A percentile compares a stretch with the other conserved stretches of the same genome.
Conservation (phyloP, 2,797 vertebrate species). For the Apogon hyalosoma region DNA sequence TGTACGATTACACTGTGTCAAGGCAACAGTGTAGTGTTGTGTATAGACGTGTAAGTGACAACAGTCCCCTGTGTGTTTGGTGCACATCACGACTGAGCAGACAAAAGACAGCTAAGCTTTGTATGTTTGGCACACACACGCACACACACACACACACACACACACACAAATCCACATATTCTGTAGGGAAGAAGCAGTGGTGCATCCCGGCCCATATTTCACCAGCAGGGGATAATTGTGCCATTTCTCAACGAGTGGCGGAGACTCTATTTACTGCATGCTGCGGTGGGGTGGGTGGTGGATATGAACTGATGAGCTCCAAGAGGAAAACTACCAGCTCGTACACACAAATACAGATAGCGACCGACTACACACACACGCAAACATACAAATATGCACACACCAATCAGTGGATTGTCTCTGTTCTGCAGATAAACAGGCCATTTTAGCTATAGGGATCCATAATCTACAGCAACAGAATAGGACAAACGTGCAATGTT, state of each 20-base stretch:
- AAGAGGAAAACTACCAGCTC: constrained; percentile 80
- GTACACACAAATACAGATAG: constrained; percentile 59
- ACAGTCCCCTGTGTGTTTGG: constrained; percentile 43
- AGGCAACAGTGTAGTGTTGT: constrained; percentile 10
- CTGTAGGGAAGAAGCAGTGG: constrained; percentile 76
- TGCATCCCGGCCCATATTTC: constrained; percentile 84
- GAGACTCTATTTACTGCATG: constrained; percentile 85
- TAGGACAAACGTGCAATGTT: constrained; percentile 46
- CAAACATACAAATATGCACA: constrained; percentile 27
- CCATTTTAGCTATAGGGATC: constrained; percentile 73
- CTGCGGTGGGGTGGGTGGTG: constrained; percentile 80
- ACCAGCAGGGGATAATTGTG: constrained; percentile 85
- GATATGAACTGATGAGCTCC: constrained; percentile 83
- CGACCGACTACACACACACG: constrained; percentile 27
- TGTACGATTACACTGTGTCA: constrained; percentile 29
- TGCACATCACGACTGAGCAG: not conserved
- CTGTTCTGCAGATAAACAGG: constrained; percentile 70
- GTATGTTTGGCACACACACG: not conserved
- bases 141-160: constrained; percentile 29
- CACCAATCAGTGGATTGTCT: constrained; percentile 77
- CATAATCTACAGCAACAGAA: constrained; percentile 69
- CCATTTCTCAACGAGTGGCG: constrained; percentile 83
- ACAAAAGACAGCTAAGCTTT: constrained; percentile 1
- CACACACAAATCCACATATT: constrained; percentile 49
- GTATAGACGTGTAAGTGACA: constrained; percentile 39